phyloP scores from a whole-genome alignment of 2,888 invertebrate genomes.

The Volucella zonaria region DNA sequence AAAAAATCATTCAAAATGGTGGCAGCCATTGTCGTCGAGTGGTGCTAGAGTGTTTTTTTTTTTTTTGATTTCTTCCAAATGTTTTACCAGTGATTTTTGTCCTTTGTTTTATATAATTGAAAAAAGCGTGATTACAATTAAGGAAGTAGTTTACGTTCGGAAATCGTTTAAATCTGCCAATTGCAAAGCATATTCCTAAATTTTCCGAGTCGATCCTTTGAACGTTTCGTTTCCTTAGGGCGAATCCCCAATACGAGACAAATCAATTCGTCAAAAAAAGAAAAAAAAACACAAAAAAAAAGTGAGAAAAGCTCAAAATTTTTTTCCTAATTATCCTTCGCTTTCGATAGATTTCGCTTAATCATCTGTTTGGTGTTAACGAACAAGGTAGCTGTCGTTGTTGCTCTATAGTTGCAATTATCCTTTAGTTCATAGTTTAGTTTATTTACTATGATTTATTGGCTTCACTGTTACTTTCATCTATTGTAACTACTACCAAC shows the following conservation, averaged over 20 bases:
- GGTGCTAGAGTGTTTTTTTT: slow-evolving; percentile 51
- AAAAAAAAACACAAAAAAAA: slow-evolving; percentile 17
- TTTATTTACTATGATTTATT: slow-evolving; percentile 31
- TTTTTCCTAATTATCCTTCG: slow-evolving; percentile 15
- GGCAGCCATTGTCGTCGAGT: slow-evolving; percentile 55
- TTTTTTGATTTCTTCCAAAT: background rate
- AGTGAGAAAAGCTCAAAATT: slow-evolving; percentile 46
- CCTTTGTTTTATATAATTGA: background rate
- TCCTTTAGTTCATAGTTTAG: slow-evolving; percentile 34
- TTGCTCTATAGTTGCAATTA: slow-evolving; percentile 21
- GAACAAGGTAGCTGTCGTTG: slow-evolving; percentile 15
- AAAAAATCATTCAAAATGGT: slow-evolving; percentile 73
- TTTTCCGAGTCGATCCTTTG: background rate
- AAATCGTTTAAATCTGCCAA: background rate
- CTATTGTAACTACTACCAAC: slow-evolving; percentile 21
- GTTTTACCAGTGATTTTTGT: slow-evolving; percentile 8
- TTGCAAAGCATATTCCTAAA: slow-evolving; percentile 1
- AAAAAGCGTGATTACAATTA: background rate
- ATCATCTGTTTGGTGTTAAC: slow-evolving; percentile 51
- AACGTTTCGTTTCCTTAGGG: slow-evolving; percentile 24
- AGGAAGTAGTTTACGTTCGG: background rate
- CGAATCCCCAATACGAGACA: slow-evolving; percentile 4
- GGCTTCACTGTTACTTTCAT: background rate
- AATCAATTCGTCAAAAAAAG: background rate
- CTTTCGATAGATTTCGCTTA: slow-evolving; percentile 26